Percentiles rank a stretch among this genome's conserved stretches.
phyloP scores from a whole-genome alignment of 1,140 invertebrate species.

The Mylabris phalerata region DNA sequence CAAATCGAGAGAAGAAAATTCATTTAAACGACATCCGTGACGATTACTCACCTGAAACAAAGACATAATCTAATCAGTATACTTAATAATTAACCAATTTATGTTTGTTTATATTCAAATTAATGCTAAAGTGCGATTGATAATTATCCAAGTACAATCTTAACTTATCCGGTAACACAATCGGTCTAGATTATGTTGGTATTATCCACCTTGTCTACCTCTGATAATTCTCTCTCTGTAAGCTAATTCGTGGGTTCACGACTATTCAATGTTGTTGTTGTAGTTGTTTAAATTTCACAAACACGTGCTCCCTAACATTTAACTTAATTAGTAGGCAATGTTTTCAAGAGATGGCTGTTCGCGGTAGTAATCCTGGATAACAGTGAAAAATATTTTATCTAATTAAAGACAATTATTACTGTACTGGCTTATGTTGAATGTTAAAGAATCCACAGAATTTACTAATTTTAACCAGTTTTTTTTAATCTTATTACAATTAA shows the following conservation, averaged over 20 bases:
- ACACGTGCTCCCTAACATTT: conserved; percentile 24
- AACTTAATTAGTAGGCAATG: conserved; percentile 17
- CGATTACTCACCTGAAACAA: too few species aligned
- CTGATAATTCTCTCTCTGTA: conserved; percentile 8
- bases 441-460: too few species aligned
- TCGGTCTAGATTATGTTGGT: conserved; percentile 17
- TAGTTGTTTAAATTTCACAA: conserved; percentile 24
- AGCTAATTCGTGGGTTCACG: conserved; percentile 20
- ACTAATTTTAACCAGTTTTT: too few species aligned
- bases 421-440: neutral
- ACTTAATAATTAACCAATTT: too few species aligned
- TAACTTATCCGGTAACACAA: conserved; percentile 3
- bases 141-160: too few species aligned
- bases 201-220: conserved; percentile 27
- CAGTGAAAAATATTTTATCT: neutral
- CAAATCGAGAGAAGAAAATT: too few species aligned
- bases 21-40: too few species aligned
- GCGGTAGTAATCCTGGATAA: neutral
- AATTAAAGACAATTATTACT: neutral
- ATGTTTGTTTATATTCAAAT: too few species aligned
- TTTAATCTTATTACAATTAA: too few species aligned
- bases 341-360: neutral
- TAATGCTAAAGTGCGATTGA: too few species aligned
- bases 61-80: too few species aligned
- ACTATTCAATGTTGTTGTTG: conserved; percentile 9